Evolutionary conservation across 2,888 invertebrate species (phyloP).

Genomic region (Byasa hedistus): DNA sequence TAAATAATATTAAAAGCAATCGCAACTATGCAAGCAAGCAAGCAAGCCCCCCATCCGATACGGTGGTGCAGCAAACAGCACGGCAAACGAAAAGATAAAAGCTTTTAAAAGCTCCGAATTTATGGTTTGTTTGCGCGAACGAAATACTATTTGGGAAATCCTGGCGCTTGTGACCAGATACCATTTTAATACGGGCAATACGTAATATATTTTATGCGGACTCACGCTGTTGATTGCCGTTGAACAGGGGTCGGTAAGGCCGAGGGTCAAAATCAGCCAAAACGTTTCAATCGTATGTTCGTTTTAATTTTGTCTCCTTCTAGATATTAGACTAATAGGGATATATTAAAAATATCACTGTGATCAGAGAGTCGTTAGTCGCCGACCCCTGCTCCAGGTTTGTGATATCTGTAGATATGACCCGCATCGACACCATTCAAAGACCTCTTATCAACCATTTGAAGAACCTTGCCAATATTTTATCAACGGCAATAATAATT

Average conservation of each 20-base stretch:
- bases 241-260: constrained; percentile 25
- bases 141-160: constrained; percentile 60
- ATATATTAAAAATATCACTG: too few species aligned
- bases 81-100: constrained; percentile 53
- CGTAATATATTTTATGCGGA: constrained; percentile 45
- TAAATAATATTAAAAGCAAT: constrained; percentile 8
- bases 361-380: too few species aligned
- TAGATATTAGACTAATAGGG: too few species aligned
- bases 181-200: constrained; percentile 46
- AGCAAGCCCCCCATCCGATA: constrained; percentile 16
- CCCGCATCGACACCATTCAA: too few species aligned
- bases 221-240: constrained; percentile 45
- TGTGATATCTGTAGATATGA: too few species aligned
- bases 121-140: constrained; percentile 62
- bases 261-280: too few species aligned
- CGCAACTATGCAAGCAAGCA: constrained; percentile 1
- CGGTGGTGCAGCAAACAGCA: constrained; percentile 24
- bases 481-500: too few species aligned
- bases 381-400: too few species aligned
- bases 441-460: too few species aligned
- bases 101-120: constrained; percentile 58
- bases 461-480: too few species aligned
- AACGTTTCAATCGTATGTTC: too few species aligned
- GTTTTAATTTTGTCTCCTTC: too few species aligned
- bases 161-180: constrained; percentile 39